Evolutionary conservation across 2,113 vertebrate species (phyloP).

Genomic region (Entomyzon cyanotis): DNA sequence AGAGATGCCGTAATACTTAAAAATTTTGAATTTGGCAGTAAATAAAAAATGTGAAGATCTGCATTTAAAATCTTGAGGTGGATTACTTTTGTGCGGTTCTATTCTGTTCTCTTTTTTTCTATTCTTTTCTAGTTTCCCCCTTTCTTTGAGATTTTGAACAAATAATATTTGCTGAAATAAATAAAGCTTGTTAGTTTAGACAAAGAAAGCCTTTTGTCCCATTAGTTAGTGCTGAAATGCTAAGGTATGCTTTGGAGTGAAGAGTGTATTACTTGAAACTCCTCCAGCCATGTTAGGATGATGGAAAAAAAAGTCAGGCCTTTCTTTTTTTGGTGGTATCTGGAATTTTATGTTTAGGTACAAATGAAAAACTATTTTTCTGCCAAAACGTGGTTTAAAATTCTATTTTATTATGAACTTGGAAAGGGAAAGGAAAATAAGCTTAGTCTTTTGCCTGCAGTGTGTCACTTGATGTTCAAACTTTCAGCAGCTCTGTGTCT

Average conservation of each 20-base stretch:
- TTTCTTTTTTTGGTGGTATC: neutral
- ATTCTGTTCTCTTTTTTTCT: neutral
- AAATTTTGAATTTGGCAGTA: neutral
- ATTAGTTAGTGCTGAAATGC: neutral
- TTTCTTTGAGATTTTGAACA: neutral
- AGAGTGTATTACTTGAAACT: neutral
- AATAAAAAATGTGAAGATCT: neutral
- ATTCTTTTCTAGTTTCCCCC: neutral
- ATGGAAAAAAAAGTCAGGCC: neutral
- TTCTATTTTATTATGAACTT: neutral
- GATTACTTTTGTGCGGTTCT: neutral
- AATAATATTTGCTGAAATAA: neutral
- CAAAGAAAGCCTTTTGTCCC: neutral
- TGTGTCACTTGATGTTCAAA: neutral
- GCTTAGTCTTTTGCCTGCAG: neutral
- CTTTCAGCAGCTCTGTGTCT: neutral
- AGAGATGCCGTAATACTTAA: neutral
- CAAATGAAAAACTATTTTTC: neutral
- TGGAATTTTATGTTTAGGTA: neutral
- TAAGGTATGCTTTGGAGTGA: neutral
- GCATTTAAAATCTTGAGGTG: neutral
- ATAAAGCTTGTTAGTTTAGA: neutral
- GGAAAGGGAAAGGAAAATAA: neutral
- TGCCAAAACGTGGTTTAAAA: neutral
- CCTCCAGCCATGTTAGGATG: neutral